Evolutionary conservation across 1,140 invertebrate species (phyloP).

Genomic region (Drosophila repletoides): DNA sequence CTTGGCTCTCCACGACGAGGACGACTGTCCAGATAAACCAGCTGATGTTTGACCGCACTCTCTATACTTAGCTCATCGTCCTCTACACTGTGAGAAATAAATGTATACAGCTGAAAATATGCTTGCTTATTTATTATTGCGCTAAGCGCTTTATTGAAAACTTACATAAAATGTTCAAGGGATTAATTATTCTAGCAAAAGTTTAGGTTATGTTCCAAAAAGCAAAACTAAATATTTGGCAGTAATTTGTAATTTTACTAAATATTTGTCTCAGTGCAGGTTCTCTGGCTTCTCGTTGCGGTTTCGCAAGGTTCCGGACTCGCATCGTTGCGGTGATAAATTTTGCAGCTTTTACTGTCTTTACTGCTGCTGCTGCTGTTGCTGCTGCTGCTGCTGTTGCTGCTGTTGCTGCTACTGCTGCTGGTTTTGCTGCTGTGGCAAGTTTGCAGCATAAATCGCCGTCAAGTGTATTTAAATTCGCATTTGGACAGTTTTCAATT

Average conservation of each 20-base stretch:
- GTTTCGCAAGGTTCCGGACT: conserved; percentile 2
- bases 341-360: conserved; percentile 29
- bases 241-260: too few species aligned
- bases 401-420: conserved; percentile 12
- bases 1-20: not conserved
- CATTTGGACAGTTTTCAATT: conserved; percentile 55
- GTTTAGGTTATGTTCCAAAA: too few species aligned
- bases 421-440: conserved; percentile 8
- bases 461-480: conserved; percentile 66
- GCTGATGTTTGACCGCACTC: conserved; percentile 59
- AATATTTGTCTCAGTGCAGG: not conserved
- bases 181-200: too few species aligned
- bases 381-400: conserved; percentile 21
- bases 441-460: conserved; percentile 65
- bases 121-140: too few species aligned
- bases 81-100: too few species aligned
- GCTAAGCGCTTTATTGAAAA: too few species aligned
- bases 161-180: too few species aligned
- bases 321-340: conserved; percentile 51
- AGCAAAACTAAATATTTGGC: too few species aligned
- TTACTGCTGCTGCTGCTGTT: conserved; percentile 3
- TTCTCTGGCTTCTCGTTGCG: too few species aligned
- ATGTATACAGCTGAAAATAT: too few species aligned
- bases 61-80: not conserved
- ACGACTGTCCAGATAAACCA: conserved; percentile 30